These are phyloP conservation scores for Astropecten irregularis DNA, from an alignment of 53 echinoderm and acorn worm genomes.

Conservation along the genomic window DNA sequence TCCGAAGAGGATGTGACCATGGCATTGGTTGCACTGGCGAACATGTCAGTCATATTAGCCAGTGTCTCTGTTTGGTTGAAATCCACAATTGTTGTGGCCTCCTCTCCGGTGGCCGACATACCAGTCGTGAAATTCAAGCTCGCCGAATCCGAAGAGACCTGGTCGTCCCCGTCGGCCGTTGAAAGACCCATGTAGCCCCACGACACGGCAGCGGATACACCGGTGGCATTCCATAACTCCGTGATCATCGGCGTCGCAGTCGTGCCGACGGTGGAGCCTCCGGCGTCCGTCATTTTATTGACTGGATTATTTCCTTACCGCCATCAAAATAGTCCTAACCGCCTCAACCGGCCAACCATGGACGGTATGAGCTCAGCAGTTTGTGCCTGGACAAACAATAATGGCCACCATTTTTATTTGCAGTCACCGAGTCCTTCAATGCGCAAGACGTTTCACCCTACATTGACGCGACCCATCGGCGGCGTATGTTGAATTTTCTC, in stretches of 20 bases:
- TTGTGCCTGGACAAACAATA: constrained; percentile 8
- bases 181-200: background rate
- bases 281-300: constrained; percentile 22
- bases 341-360: too few species aligned
- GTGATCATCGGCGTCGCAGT: background rate
- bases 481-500: background rate
- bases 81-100: background rate
- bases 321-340: too few species aligned
- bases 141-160: background rate
- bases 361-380: background rate
- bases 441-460: background rate
- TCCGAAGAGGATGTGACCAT: background rate
- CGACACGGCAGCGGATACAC: background rate
- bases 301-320: too few species aligned
- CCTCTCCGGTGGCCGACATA: background rate
- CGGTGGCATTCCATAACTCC: background rate
- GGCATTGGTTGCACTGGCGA: background rate
- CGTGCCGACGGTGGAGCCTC: background rate
- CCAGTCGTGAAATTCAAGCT: background rate
- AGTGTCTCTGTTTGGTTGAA: background rate
- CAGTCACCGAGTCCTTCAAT: background rate
- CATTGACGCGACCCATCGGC: background rate
- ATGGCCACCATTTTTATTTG: background rate
- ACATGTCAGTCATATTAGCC: background rate
- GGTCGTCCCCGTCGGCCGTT: background rate